A percentile compares a stretch with the other conserved stretches of the same genome.
These are phyloP conservation scores for Dolichotis patagonum DNA, from an alignment of 2,113 vertebrate species.

Conservation along the genomic window DNA sequence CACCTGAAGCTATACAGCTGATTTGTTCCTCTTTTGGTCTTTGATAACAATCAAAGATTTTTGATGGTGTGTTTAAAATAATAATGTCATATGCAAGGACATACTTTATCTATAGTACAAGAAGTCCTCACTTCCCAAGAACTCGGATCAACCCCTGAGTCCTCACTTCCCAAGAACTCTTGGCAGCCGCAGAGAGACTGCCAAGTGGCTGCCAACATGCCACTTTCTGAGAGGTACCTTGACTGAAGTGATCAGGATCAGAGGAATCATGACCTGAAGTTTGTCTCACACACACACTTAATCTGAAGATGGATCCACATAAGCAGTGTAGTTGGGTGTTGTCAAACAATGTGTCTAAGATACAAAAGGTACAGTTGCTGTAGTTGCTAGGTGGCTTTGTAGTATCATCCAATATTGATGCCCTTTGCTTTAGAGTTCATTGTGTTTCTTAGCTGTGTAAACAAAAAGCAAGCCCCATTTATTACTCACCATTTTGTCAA, in stretches of 20 bases:
- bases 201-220: not conserved
- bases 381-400: not conserved
- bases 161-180: no score
- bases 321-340: not conserved
- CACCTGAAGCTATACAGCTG: not conserved
- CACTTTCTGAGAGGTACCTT: not conserved
- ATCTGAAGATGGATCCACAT: not conserved
- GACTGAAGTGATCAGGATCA: not conserved
- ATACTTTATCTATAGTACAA: not conserved
- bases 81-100: not conserved
- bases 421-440: constrained; percentile 66
- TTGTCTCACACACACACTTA: not conserved
- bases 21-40: not conserved
- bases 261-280: not conserved
- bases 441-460: constrained; percentile 82
- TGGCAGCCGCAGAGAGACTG: not conserved
- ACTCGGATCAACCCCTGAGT: not conserved
- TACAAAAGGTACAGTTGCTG: not conserved
- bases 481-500: constrained; percentile 80
- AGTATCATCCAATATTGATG: constrained; percentile 76
- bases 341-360: constrained; percentile 26
- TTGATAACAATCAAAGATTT: not conserved
- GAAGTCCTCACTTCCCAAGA: constrained; percentile 23
- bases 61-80: not conserved
- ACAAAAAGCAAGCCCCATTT: constrained; percentile 81